phyloP scores from a whole-genome alignment of 2,797 vertebrate genomes.

The Hirundo rustica region DNA sequence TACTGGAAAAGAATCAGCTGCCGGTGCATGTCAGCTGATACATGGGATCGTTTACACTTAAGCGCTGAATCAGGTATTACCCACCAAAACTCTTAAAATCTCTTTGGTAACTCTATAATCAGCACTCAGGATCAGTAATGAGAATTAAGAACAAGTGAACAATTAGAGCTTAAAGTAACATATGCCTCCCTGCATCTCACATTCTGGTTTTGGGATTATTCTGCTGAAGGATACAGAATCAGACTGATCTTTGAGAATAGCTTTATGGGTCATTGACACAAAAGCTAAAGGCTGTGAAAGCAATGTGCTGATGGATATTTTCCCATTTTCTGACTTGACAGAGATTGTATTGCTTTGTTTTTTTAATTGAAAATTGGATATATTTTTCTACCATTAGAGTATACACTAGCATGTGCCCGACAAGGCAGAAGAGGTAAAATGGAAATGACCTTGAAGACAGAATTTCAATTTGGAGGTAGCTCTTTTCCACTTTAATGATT shows the following conservation, averaged over 20 bases:
- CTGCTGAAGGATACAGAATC: not conserved
- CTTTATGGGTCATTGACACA: not conserved
- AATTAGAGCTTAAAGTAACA: not conserved
- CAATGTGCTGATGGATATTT: not conserved
- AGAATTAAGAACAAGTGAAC: not conserved
- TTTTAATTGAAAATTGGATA: constrained; percentile 1
- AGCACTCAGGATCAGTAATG: not conserved
- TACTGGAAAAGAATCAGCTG: not conserved
- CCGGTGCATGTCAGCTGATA: not conserved
- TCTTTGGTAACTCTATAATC: not conserved
- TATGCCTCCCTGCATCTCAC: not conserved
- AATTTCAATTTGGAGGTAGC: constrained; percentile 31
- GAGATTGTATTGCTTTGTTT: not conserved
- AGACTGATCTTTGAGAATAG: not conserved
- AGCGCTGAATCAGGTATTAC: not conserved
- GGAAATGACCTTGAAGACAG: constrained; percentile 34
- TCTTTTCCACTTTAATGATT: constrained; percentile 49
- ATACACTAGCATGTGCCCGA: not conserved
- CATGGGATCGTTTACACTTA: not conserved
- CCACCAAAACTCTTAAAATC: not conserved
- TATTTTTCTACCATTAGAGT: not conserved
- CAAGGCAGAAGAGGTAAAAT: constrained; percentile 18
- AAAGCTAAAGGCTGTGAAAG: not conserved
- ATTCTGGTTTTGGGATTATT: not conserved
- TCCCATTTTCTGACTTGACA: constrained; percentile 1